Evolutionary conservation across 2,113 vertebrate species (phyloP), one percentile per base, ranked within the genome.

Genomic region (Forbesichthys papilliferus): DNA sequence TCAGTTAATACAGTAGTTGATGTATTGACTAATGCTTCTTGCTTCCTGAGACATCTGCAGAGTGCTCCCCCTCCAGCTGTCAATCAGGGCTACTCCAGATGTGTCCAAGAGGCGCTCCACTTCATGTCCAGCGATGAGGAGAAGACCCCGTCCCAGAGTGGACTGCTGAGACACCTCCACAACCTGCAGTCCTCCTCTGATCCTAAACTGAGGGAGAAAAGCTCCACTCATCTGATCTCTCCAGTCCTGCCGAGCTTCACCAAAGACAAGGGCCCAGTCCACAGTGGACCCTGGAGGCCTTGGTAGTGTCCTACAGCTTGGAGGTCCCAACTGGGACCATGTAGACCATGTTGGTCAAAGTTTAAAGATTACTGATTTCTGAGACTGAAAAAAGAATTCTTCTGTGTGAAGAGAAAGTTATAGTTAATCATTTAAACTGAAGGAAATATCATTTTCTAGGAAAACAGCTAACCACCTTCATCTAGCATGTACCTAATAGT

Each of bases 231-330:
- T 4, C 64, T 73, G 59, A 73, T 16, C 42, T 64, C 55, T 18
- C 59, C 71, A 69, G 61, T 52, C 60, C 80, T 77, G 48, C 70
- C 49, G 61, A 82, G 68, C 79, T 51, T 71, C 60, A 77, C 73
- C 46, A 81, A 82, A 82, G 82, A 88, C 46, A 80, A 84, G 65
- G 85, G 68, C 68, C 72, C 68, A 78, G 53, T 66, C 61, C 79
- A 59, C 57, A 82, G 68, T 12, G 18, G 60, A 73, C 75, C 16
- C 84, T 92, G 90, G 87, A 92, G 90, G 77, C 89, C 73, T 3
- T 90, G 87, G 82, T 84, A 86, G 80, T 87, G 51, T 14, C 34
- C 49, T 63, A 27, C 68, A 73, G 61, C 18, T 61, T 77, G 58
- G 18, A 75, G 2, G 14, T 51, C 27, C 6, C n/a, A 49, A 34